A percentile compares a stretch with the other conserved stretches of the same genome.
Conservation (phyloP, 2,113 vertebrate genomes). For the Prionailurus bengalensis region DNA sequence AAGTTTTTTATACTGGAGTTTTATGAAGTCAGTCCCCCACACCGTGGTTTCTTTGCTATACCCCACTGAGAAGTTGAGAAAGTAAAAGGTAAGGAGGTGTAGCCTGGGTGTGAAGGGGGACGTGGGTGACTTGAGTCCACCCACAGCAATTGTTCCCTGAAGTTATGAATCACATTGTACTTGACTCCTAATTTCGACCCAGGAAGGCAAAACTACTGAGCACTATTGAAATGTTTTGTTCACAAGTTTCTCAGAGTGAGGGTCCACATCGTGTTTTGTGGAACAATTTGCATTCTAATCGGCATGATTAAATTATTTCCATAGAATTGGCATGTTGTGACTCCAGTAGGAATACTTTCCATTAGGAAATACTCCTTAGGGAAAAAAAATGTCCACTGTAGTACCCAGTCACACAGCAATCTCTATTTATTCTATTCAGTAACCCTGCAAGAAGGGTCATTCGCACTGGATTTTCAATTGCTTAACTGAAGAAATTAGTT, state of each 20-base stretch:
- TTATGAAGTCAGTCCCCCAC: slow-evolving; percentile 37
- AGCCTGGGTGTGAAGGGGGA: slow-evolving; percentile 33
- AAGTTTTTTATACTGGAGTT: slow-evolving; percentile 25
- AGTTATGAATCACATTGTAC: slow-evolving; percentile 75
- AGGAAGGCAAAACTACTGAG: slow-evolving; percentile 57
- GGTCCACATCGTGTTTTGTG: slow-evolving; percentile 29
- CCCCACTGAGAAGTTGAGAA: slow-evolving; percentile 60
- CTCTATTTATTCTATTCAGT: slow-evolving; percentile 54
- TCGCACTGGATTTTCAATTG: slow-evolving; percentile 51
- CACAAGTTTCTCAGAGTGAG: slow-evolving; percentile 60
- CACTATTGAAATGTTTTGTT: slow-evolving; percentile 68
- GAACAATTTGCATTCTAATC: slow-evolving; percentile 62
- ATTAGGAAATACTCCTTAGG: slow-evolving; percentile 61
- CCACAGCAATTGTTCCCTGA: slow-evolving; percentile 67
- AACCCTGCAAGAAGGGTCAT: neutral
- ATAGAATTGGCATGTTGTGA: neutral
- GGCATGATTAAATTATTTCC: slow-evolving; percentile 70
- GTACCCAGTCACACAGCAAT: neutral
- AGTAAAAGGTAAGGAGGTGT: slow-evolving; percentile 69
- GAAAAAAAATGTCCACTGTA: neutral
- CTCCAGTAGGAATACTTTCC: slow-evolving; percentile 5
- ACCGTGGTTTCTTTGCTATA: slow-evolving; percentile 46
- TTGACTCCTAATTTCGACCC: slow-evolving; percentile 64
- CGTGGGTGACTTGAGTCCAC: slow-evolving; percentile 72
- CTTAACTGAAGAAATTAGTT: slow-evolving; percentile 60